Evolutionary conservation across 92 coral and sea anemone genomes (phyloP).

Genomic region (Actinernus sp.): DNA sequence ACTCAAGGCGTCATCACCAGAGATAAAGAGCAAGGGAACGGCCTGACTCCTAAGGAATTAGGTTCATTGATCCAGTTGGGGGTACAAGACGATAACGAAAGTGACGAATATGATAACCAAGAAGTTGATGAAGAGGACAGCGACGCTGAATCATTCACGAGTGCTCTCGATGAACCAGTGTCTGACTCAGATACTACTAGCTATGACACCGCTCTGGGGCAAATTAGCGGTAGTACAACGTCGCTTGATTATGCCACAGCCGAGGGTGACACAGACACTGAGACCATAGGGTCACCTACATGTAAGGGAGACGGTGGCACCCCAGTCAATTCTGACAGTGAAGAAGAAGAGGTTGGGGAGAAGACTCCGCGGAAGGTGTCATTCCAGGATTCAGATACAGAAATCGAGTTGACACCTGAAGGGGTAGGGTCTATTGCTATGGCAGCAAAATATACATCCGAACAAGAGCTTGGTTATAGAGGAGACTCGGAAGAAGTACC

Average conservation of each 20-base stretch:
- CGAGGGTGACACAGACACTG: conserved; percentile 48
- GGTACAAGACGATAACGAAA: conserved; percentile 3
- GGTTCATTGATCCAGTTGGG: no score
- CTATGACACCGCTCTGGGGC: conserved; percentile 71
- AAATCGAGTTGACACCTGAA: conserved; percentile 8
- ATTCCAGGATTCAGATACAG: conserved; percentile 2
- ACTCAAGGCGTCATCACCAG: no score
- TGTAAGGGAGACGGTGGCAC: conserved; percentile 47
- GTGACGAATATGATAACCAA: not conserved
- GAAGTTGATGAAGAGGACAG: conserved; percentile 62
- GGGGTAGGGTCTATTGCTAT: conserved; percentile 1
- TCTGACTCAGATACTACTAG: conserved; percentile 86
- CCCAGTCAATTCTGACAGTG: conserved; percentile 85
- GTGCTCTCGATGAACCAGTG: conserved; percentile 88
- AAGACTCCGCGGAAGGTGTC: conserved; percentile 30
- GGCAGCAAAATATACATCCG: conserved; percentile 42
- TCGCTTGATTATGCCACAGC: conserved; percentile 67
- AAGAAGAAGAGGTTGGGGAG: conserved; percentile 45
- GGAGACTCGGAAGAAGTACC: conserved; percentile 88
- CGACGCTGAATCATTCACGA: conserved; percentile 81
- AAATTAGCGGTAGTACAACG: conserved; percentile 61
- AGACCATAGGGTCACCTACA: conserved; percentile 11
- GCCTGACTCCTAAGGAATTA: no score
- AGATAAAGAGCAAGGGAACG: no score
- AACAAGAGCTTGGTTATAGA: conserved; percentile 79